These are phyloP conservation scores for Cercopithecus mona DNA, from an alignment of 2,113 vertebrate species.

Conservation along the genomic window DNA sequence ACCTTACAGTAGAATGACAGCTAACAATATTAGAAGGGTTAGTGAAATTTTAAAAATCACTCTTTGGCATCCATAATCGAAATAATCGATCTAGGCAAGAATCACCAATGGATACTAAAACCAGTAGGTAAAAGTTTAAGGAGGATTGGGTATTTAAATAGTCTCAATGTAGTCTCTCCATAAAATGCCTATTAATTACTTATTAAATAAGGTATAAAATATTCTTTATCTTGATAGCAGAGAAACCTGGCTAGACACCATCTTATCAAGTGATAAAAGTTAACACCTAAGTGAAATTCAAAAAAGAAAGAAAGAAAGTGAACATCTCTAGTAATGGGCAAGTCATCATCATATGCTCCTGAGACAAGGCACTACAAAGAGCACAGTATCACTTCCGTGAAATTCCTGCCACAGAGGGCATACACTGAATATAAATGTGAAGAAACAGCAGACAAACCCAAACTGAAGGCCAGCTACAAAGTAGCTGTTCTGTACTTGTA, in stretches of 20 bases:
- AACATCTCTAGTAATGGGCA: neutral
- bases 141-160: neutral
- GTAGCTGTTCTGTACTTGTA: neutral
- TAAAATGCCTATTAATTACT: neutral
- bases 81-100: neutral
- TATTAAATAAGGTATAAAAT: neutral
- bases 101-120: neutral
- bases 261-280: neutral
- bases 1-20: neutral
- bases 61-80: neutral
- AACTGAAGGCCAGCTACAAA: neutral
- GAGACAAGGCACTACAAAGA: neutral
- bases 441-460: neutral
- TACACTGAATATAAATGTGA: neutral
- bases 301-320: neutral
- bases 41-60: neutral
- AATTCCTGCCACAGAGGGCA: neutral
- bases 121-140: neutral
- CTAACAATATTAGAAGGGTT: neutral
- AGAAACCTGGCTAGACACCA: neutral
- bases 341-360: neutral
- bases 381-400: neutral
- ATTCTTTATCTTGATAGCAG: neutral
- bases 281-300: too few relatives aligned
- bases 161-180: neutral